These are phyloP conservation scores for Epizoanthus illoricatus DNA, from an alignment of 92 coral and sea anemone species.

Conservation along the genomic window DNA sequence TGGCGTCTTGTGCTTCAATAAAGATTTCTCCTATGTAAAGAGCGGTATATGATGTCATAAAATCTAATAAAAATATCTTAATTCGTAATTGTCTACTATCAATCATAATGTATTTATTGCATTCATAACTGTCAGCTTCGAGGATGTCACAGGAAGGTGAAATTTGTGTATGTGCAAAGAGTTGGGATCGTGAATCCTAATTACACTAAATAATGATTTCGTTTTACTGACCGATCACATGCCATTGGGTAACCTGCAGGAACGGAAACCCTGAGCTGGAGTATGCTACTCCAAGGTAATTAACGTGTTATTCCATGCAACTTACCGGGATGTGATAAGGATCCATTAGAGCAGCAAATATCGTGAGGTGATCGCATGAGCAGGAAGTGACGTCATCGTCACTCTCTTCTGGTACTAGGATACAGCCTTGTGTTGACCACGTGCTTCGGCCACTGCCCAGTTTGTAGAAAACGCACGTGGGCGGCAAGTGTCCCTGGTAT, in stretches of 20 bases:
- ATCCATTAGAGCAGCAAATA: conserved; percentile 28
- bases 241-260: no score
- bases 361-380: conserved; percentile 21
- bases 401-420: conserved; percentile 9
- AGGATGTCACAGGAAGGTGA: no score
- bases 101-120: no score
- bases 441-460: conserved; percentile 10
- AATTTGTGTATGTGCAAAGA: no score
- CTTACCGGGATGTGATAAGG: conserved; percentile 28
- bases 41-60: background rate
- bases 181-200: no score
- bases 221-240: no score
- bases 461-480: conserved; percentile 34
- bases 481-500: background rate
- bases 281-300: background rate
- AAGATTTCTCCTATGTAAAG: background rate
- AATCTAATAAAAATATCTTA: no score
- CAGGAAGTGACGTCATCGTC: conserved; percentile 29
- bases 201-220: no score
- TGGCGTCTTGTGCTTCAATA: background rate
- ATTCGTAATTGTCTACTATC: no score
- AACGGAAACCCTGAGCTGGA: no score
- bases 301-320: background rate
- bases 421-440: conserved; percentile 27
- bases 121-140: no score